Conservation (phyloP, 2,888 invertebrate genomes). For the Onchidella celtica region DNA sequence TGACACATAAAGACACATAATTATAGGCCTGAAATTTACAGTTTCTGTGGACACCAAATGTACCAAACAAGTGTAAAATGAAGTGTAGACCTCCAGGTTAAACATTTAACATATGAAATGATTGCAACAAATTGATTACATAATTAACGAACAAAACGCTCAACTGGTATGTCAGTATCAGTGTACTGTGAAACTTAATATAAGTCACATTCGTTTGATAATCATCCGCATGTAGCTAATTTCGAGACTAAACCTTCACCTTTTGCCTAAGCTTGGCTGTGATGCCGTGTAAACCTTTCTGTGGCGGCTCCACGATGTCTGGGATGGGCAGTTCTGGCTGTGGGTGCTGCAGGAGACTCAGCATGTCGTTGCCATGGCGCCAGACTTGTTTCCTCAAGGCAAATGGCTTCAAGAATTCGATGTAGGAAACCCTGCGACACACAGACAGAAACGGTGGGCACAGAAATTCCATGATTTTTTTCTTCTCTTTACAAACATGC, state of each 20-base stretch:
- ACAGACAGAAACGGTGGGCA: neutral
- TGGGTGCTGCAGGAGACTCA: constrained; percentile 74
- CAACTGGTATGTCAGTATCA: too few species aligned
- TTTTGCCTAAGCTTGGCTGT: constrained; percentile 77
- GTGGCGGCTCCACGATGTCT: constrained; percentile 74
- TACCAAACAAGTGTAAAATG: too few species aligned
- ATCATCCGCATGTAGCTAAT: neutral
- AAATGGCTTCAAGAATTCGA: constrained; percentile 79
- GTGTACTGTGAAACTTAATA: too few species aligned
- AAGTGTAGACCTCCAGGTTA: too few species aligned
- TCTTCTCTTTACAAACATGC: too few species aligned
- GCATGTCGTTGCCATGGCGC: constrained; percentile 79
- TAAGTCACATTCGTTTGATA: neutral
- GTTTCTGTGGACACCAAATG: too few species aligned
- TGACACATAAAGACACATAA: too few species aligned
- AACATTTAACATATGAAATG: too few species aligned
- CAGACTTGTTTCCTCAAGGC: constrained; percentile 76
- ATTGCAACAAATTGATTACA: too few species aligned
- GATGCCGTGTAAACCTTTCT: constrained; percentile 75
- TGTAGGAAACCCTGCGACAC: constrained; percentile 75
- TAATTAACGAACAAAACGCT: too few species aligned
- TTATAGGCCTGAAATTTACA: too few species aligned
- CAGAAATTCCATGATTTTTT: neutral
- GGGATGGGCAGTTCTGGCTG: constrained; percentile 71
- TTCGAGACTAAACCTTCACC: constrained; percentile 59